phyloP scores from a whole-genome alignment of 2,113 vertebrate genomes.

The Lagopus muta region DNA sequence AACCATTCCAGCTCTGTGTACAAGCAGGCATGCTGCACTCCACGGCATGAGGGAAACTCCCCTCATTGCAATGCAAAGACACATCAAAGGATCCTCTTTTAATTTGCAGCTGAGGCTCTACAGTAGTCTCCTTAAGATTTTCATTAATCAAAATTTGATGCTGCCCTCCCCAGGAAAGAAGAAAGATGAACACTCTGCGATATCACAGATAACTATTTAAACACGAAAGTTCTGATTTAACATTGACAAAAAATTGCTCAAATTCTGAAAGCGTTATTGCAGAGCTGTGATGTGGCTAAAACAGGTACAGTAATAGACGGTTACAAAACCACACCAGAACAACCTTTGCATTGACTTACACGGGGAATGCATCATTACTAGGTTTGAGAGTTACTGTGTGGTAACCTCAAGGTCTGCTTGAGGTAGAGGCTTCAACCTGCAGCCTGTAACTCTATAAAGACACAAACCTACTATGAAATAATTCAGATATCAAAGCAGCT shows the following conservation, averaged over 20 bases:
- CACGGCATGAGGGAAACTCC: fast-evolving
- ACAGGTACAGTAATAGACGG: not conserved
- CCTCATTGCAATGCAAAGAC: not conserved
- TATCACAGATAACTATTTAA: not conserved
- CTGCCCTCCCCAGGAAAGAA: constrained; percentile 25
- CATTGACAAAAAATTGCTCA: not conserved
- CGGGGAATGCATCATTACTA: not conserved
- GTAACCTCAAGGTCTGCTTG: not conserved
- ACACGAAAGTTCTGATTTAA: not conserved
- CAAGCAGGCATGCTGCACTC: not conserved
- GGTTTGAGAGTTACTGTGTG: not conserved
- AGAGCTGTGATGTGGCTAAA: not conserved
- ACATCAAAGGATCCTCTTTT: constrained; percentile 24
- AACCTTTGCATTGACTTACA: not conserved
- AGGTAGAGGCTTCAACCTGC: not conserved
- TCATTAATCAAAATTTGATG: constrained; percentile 28
- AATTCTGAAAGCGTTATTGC: not conserved
- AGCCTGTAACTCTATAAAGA: not conserved
- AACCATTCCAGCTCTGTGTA: not conserved
- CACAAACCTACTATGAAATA: not conserved
- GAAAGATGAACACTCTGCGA: fast-evolving
- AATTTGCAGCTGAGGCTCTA: constrained; percentile 18
- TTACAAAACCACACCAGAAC: not conserved
- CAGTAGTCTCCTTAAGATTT: not conserved
- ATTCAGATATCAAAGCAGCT: not conserved